Evolutionary conservation across 1,140 invertebrate genomes (phyloP).

Genomic region (Agrilus planipennis): DNA sequence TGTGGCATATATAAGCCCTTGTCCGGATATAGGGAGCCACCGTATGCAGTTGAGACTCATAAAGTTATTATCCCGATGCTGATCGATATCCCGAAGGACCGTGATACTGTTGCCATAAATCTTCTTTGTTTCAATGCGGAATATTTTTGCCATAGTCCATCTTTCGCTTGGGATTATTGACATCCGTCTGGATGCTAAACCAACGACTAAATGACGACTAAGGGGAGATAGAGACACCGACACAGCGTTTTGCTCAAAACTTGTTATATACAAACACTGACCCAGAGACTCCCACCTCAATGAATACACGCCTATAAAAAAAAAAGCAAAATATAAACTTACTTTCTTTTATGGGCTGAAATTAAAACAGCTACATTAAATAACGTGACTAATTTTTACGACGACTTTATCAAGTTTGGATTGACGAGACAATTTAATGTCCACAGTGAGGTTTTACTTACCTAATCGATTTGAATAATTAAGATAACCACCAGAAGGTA

Average conservation of each 20-base stretch:
- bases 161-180: constrained; percentile 39
- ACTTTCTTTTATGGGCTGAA: neutral
- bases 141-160: constrained; percentile 57
- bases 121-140: constrained; percentile 36
- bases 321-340: neutral
- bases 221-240: constrained; percentile 73
- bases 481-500: constrained; percentile 49
- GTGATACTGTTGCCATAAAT: constrained; percentile 35
- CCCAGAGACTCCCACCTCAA: constrained; percentile 59
- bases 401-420: too few relatives aligned
- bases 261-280: constrained; percentile 61
- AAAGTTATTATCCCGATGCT: constrained; percentile 45
- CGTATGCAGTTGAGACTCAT: constrained; percentile 72
- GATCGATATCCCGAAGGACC: constrained; percentile 47
- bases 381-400: too few relatives aligned
- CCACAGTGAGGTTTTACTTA: constrained; percentile 34
- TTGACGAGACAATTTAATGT: too few relatives aligned
- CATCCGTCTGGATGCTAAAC: constrained; percentile 54
- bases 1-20: constrained; percentile 75
- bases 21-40: constrained; percentile 69
- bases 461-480: constrained; percentile 54
- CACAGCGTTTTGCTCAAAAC: constrained; percentile 64
- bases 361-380: too few relatives aligned
- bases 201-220: constrained; percentile 64
- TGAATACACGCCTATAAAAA: constrained; percentile 59